Base-by-base conservation (phyloP, 2,797 vertebrate species). In the Propithecus deckenii region DNA sequence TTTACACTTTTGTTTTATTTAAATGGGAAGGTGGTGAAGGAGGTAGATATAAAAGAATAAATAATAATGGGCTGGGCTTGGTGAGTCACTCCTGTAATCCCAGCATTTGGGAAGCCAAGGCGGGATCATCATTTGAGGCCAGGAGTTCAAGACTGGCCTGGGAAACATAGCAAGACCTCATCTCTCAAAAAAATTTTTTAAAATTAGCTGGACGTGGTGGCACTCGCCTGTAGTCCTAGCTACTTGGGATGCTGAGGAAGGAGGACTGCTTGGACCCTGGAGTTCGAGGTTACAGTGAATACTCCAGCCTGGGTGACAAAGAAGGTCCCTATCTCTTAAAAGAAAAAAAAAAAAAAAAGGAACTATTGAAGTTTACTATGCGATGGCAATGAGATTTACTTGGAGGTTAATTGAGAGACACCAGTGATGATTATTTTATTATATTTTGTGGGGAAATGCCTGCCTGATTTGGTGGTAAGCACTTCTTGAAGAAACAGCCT, bases 1-100 rank as follows among this genome's bases (percentile, higher is more conserved):
- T n/a, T 93, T 83, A 80, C n/a, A 32, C 23, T 94, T 97, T 91
- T 38, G 87, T 84, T 87, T 85, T 43, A 72, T 86, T 76, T 74
- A 94, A 86, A 76, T 65, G 52, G 48, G 13, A 41, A 59, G 9
- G 15, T 15, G 0, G 4, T 76, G 25, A 85, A 85, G 22, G 25
- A 85, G 52, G 28, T n/a, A 18, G 22, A 61, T 23, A 38, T 5
- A 57, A 38, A 71, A 95, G 18, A 63, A 32, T 13, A 72, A 80
- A 90, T 17, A 48, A 22, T 23, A 91, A 65, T 65, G 32, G 63
- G 25, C 63, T n/a, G 32, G 15, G 15, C 32, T 7, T 65, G 63
- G 63, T n/a, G 7, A 32, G 15, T 65, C 32, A 65, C 7, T 18
- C 7, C 63, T 65, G 15, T 65, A 65, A n/a, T 65, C 15, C 32